Evolutionary conservation across 2,797 vertebrate genomes (phyloP), one percentile per base, ranked within the genome.

Genomic region (Gymnoscopelus microlampas): DNA sequence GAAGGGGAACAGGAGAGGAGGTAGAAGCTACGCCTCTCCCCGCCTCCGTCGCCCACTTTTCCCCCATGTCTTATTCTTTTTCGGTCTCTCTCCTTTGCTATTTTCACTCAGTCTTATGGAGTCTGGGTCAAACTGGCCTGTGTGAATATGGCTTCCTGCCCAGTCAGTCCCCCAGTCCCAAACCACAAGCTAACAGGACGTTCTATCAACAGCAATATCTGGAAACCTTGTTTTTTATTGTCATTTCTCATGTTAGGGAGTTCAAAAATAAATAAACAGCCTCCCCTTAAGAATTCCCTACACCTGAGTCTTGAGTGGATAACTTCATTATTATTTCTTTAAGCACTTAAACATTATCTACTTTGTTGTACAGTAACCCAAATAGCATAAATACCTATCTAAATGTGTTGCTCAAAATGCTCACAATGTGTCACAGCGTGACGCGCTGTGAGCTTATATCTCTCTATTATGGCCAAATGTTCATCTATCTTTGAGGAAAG

Each of bases 141-240:
- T 92, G 88, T 90, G 88, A 92, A 90, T 76, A 89, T 89, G 93
- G 92, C 93, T 89, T 85, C 57, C 68, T 73, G 91, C 87, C 93
- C 91, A 87, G 73, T 78, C 73, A 87, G 74, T 77, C 73, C 81
- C 83, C 82, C 60, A 85, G 79, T 88, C 86, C 78, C 70, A 90
- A 87, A 88, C 59, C 53, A 11, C 77, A 50, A 71, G 73, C 81
- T 86, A 89, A 85, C 56, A 68, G 80, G 79, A 59, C 84, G 72
- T 39, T 82, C 79, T 87, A 87, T 85, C 85, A 82, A 82, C 64
- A 39, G 73, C 77, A 79, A 74, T 84, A 83, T 89, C 86, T 86
- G 85, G 86, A 73, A 80, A 87, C 63, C 76, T 59, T 71, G 19
- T 87, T 76, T 81, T 87, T 85, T 81, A 86, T 80, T 80, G 69